Evolutionary conservation across 2,888 invertebrate species (phyloP), one percentile per base, ranked within the genome.

Genomic region (Chloroclystis v-ata): DNA sequence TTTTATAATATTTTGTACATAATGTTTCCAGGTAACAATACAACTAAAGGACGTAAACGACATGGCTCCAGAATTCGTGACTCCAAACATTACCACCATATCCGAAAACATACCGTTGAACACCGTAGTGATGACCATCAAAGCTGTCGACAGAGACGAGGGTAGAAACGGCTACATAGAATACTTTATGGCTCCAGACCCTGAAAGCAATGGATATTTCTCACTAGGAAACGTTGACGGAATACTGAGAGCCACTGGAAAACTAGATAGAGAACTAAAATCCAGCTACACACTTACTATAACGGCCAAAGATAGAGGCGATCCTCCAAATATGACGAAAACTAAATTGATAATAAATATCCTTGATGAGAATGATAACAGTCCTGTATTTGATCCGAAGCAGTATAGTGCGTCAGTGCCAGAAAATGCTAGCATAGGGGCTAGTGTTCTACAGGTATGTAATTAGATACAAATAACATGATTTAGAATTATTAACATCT

Each of bases 341-440:
- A 90, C 92, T 2, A 90, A 91, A 61, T 89, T 97, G 20, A 82
- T 88, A 47, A 92, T 97, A 16, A 90, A 90, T 60, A 91, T 97
- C 52, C 83, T 95, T 39, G 97, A 97, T 74, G 95, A 95, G 77
- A 97, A 97, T 77, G 97, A 97, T 72, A 96, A 96, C 70, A 93
- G 94, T 53, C 97, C 97, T 0, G 91, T 95, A 2, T 97, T 97
- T 74, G 94, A 96, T 73, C 95, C 95, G 0, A 93, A 94, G 67
- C 95, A 96, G 72, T 97, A 97, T 72, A 95, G 95, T 52, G 95
- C 97, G 0, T 93, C 94, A 1, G 94, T 97, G 24, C 94, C 95
- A 0, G 98, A 98, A 85, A 96, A 97, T 78, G 95, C 96, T n/a
- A 94, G 95, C 58, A 95, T 97, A 59, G 98, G 97, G 4, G 95